phyloP scores from a whole-genome alignment of 2,113 vertebrate species.

The Tupaia tana region DNA sequence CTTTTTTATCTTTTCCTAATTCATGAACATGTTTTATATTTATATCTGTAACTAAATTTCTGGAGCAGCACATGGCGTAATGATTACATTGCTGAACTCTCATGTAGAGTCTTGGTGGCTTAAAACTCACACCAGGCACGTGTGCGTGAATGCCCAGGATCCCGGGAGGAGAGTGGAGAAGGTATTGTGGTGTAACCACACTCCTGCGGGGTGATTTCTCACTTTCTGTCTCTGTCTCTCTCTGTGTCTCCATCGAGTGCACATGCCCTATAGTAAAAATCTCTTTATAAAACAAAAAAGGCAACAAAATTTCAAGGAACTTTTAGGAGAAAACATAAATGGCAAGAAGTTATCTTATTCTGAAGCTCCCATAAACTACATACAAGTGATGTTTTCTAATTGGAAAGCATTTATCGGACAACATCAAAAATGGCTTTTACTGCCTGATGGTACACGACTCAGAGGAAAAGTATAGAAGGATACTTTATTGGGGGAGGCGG shows the following conservation, averaged over 20 bases:
- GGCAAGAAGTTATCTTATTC: slow-evolving; percentile 18
- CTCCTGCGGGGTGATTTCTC: too few relatives aligned
- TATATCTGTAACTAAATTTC: neutral
- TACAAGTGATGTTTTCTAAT: neutral
- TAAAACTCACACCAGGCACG: too few relatives aligned
- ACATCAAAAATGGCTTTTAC: neutral
- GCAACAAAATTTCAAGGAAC: neutral
- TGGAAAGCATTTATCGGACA: slow-evolving; percentile 20
- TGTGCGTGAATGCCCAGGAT: too few relatives aligned
- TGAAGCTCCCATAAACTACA: neutral
- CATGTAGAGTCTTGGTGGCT: too few relatives aligned
- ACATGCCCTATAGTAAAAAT: too few relatives aligned
- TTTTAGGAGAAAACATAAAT: slow-evolving; percentile 26
- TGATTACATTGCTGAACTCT: too few relatives aligned
- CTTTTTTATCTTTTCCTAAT: neutral
- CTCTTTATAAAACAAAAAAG: too few relatives aligned
- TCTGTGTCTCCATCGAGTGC: too few relatives aligned
- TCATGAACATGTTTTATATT: slow-evolving; percentile 17
- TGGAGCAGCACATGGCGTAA: too few relatives aligned
- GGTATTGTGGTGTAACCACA: too few relatives aligned
- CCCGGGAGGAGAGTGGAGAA: too few relatives aligned
- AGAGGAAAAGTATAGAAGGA: neutral
- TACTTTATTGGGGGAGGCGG: neutral
- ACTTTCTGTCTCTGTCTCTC: too few relatives aligned
- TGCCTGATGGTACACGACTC: neutral